Evolutionary conservation across 2,797 vertebrate genomes (phyloP), one percentile per base, ranked within the genome.

Genomic region (Sus cebifrons): DNA sequence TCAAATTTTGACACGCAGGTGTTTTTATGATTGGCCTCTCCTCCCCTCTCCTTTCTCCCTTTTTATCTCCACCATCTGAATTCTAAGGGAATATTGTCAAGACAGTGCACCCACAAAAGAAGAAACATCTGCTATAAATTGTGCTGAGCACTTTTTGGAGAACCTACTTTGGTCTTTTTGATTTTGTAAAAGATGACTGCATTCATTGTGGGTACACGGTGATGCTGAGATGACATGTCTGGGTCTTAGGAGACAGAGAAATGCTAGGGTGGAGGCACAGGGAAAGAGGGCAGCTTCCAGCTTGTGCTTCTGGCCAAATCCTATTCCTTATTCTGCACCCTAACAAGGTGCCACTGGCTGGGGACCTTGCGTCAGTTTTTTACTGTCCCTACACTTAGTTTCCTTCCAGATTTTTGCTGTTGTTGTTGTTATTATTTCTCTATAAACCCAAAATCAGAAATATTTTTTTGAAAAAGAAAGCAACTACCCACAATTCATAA

Each of bases 381-480:
- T 25, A 17, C 27, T 13, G 0, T 70, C 85, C 44, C 14, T 85
- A 77, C 1, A 73, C 21, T 73, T 7, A 13, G 12, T 85, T 79
- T 67, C 62, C 91, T 92, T 89, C 32, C 10, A 90, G 12, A 6
- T 7, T 67, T 6, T 74, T 36, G 36, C 36, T 36, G 15, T 64
- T 18, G 32, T 1, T 49, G 62, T 58, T 87, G 29, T 2, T 56
- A 52, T 78, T 91, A 21, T 81, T 93, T 89, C 4, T 68, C 44
- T 56, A 32, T 65, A 89, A 70, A 96, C 70, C 81, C 12, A 18
- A 79, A 91, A 95, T 23, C 9, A 49, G 6, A 49, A 49, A 49
- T 49, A 49, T 49, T 49, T 6, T 49, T 49, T 49, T 49, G 81
- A 56, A 91, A 71, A 1, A 40, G 27, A 88, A 96, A 82, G 1